These are phyloP conservation scores for Panagrolaimus sp. DNA, from an alignment of 1,140 invertebrate species.

Conservation along the genomic window DNA sequence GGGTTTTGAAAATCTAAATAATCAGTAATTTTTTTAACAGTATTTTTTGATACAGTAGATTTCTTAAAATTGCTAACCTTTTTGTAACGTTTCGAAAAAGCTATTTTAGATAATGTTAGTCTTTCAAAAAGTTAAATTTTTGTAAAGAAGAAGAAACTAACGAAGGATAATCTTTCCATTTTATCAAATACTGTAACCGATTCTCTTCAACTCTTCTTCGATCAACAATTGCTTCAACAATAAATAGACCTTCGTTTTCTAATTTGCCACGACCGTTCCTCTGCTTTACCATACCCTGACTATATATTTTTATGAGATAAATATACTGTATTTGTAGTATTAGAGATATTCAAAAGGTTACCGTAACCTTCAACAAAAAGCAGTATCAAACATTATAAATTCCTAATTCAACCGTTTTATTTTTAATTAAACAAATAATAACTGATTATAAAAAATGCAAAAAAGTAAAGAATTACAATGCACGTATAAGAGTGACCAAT, in stretches of 20 bases:
- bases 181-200: not conserved
- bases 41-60: no score
- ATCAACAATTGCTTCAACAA: slow-evolving; percentile 7
- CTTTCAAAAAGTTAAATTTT: no score
- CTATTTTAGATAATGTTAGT: no score
- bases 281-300: slow-evolving; percentile 16
- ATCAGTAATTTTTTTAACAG: no score
- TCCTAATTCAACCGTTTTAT: not conserved
- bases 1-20: no score
- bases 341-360: not conserved
- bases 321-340: not conserved
- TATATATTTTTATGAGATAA: not conserved
- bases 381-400: not conserved
- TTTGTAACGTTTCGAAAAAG: not conserved
- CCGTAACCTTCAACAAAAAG: not conserved
- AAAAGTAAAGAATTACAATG: no score
- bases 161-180: slow-evolving; percentile 15
- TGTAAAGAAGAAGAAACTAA: no score
- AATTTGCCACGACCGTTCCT: not conserved
- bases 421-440: not conserved
- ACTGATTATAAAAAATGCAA: slow-evolving; percentile 3
- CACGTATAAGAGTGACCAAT: no score
- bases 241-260: not conserved
- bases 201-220: not conserved
- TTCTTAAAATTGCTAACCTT: not conserved